Conservation (phyloP, 2,797 vertebrate genomes). For the Gymnoscopelus braueri region DNA sequence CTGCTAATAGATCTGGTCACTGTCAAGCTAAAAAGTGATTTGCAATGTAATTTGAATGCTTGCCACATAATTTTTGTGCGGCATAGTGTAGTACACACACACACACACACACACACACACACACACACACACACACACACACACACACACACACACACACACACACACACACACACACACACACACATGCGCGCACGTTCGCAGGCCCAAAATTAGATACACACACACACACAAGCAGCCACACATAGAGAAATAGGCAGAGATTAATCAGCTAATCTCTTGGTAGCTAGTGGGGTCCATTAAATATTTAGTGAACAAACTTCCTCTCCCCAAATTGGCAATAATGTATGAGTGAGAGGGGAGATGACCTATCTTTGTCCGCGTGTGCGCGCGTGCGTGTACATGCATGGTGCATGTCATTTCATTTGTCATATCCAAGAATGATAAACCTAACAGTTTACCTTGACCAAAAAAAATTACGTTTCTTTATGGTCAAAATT, state of each 20-base stretch:
- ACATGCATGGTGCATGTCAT: neutral
- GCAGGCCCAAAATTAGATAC: conserved; percentile 9
- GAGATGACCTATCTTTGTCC: conserved; percentile 52
- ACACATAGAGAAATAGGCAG: conserved; percentile 51
- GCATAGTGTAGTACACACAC: too few species aligned
- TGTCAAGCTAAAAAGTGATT: too few species aligned
- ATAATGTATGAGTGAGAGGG: conserved; percentile 58
- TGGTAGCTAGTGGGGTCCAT: conserved; percentile 65
- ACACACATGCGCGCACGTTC: neutral
- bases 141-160: neutral
- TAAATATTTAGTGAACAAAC: conserved; percentile 79
- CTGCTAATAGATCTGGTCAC: too few species aligned
- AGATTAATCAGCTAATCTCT: conserved; percentile 75
- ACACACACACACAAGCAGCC: conserved; percentile 13
- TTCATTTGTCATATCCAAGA: too few species aligned
- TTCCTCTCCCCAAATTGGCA: conserved; percentile 54
- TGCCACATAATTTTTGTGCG: too few species aligned
- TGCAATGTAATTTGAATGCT: too few species aligned
- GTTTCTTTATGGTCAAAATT: too few species aligned
- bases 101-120: too few species aligned
- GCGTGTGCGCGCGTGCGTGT: conserved; percentile 6
- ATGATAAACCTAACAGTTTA: too few species aligned
- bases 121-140: neutral
- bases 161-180: conserved; percentile 19
- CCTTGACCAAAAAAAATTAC: too few species aligned